Percentiles rank a stretch among this genome's conserved stretches.
Evolutionary conservation across 2,888 invertebrate species (phyloP).

Genomic region (Apodemia mormo): DNA sequence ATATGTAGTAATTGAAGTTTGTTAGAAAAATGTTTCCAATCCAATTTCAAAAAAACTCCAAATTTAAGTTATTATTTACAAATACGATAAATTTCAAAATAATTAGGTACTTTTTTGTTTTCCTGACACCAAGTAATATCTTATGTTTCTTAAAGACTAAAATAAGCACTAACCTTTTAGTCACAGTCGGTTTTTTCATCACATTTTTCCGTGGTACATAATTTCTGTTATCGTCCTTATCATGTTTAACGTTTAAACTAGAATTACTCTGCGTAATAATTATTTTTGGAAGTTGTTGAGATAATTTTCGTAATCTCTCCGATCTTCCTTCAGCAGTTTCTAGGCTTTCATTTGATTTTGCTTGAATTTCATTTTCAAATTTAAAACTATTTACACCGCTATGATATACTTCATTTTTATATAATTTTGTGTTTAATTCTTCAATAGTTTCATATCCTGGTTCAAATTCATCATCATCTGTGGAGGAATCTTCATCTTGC

Average conservation of each 20-base stretch:
- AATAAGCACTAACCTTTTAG: not conserved
- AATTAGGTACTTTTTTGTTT: too few relatives aligned
- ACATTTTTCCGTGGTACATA: constrained; percentile 28
- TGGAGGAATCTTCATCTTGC: constrained; percentile 25
- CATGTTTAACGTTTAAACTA: constrained; percentile 49
- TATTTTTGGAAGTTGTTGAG: constrained; percentile 67
- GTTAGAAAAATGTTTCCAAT: too few relatives aligned
- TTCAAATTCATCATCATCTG: constrained; percentile 25
- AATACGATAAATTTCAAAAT: too few relatives aligned
- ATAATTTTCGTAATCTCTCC: constrained; percentile 60
- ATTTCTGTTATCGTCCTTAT: constrained; percentile 30
- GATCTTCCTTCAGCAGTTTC: constrained; percentile 57
- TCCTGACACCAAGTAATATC: too few relatives aligned
- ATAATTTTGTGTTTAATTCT: constrained; percentile 35
- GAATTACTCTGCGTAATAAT: constrained; percentile 68
- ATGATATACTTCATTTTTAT: constrained; percentile 15
- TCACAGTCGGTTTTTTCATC: constrained; percentile 33
- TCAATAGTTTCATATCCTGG: constrained; percentile 53
- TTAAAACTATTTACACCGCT: constrained; percentile 15
- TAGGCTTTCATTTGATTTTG: constrained; percentile 51
- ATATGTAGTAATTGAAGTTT: too few relatives aligned
- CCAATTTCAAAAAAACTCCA: too few relatives aligned
- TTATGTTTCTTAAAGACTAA: too few relatives aligned
- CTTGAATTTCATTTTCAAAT: constrained; percentile 35
- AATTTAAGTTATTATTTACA: too few relatives aligned